These are phyloP conservation scores for Hypomecis atomaria DNA, from an alignment of 2,888 invertebrate genomes.

Conservation along the genomic window DNA sequence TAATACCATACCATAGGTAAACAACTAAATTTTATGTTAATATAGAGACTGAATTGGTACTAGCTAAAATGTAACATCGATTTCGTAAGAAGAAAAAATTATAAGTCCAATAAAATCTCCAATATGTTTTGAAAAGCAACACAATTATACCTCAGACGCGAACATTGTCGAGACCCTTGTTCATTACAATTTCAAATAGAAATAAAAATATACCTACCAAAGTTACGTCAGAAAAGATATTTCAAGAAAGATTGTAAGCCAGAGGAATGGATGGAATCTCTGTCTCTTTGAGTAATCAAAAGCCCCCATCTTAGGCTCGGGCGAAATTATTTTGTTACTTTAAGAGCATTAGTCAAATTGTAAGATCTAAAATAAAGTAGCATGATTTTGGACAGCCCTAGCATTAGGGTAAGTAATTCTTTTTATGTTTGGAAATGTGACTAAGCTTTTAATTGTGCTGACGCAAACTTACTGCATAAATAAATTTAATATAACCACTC, in stretches of 20 bases:
- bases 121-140: slow-evolving; percentile 15
- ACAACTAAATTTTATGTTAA: no score
- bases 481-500: no score
- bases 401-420: slow-evolving; percentile 5
- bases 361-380: slow-evolving; percentile 40
- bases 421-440: not conserved
- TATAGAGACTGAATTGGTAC: no score
- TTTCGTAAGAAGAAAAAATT: no score
- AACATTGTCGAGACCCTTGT: slow-evolving; percentile 26
- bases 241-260: slow-evolving; percentile 65
- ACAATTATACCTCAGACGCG: slow-evolving; percentile 34
- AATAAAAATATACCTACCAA: slow-evolving; percentile 25
- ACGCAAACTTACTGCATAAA: no score
- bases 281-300: slow-evolving; percentile 75
- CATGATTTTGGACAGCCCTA: not conserved
- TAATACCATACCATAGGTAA: no score
- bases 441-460: not conserved
- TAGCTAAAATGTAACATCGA: no score
- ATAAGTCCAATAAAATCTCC: not conserved
- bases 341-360: slow-evolving; percentile 59
- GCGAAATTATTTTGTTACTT: slow-evolving; percentile 63
- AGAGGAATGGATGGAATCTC: slow-evolving; percentile 63
- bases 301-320: slow-evolving; percentile 54
- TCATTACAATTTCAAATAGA: slow-evolving; percentile 23
- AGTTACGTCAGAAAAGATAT: slow-evolving; percentile 16